Conservation (phyloP, 2,888 invertebrate genomes). For the Yponomeuta cagnagella region DNA sequence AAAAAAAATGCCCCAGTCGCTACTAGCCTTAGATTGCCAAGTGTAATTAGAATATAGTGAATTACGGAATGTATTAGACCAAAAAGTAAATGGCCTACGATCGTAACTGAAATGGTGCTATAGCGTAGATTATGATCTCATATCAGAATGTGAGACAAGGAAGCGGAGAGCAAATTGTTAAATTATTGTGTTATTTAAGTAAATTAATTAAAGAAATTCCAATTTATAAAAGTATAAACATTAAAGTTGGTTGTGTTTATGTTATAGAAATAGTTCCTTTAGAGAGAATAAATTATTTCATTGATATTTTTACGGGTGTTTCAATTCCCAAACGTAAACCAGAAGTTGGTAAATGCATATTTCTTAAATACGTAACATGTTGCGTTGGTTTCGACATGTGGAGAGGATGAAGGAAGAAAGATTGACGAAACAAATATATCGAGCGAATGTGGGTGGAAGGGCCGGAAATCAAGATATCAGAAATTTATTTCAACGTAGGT, state of each 20-base stretch:
- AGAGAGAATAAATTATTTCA: slow-evolving; percentile 61
- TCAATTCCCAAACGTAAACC: slow-evolving; percentile 24
- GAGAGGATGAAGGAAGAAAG: no score
- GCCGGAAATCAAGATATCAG: no score
- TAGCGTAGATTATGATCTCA: slow-evolving; percentile 71
- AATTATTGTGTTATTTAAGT: slow-evolving; percentile 31
- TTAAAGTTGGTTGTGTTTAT: slow-evolving; percentile 57
- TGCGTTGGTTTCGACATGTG: no score
- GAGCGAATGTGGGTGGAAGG: no score
- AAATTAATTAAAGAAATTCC: slow-evolving; percentile 32
- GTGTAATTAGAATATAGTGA: background rate
- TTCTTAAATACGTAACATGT: no score
- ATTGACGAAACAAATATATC: no score
- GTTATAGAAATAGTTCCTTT: slow-evolving; percentile 61
- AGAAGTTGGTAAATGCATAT: no score
- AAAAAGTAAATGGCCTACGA: slow-evolving; percentile 69
- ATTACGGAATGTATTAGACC: slow-evolving; percentile 53
- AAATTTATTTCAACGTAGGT: no score
- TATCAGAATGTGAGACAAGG: slow-evolving; percentile 59
- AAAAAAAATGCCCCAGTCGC: background rate
- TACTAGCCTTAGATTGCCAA: background rate
- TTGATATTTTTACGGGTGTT: slow-evolving; percentile 32
- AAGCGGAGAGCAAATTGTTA: slow-evolving; percentile 32
- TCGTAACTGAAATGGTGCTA: slow-evolving; percentile 73
- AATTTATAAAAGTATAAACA: slow-evolving; percentile 20